Evolutionary conservation across 2,113 vertebrate species (phyloP).

Genomic region (Toxotes chatareus): DNA sequence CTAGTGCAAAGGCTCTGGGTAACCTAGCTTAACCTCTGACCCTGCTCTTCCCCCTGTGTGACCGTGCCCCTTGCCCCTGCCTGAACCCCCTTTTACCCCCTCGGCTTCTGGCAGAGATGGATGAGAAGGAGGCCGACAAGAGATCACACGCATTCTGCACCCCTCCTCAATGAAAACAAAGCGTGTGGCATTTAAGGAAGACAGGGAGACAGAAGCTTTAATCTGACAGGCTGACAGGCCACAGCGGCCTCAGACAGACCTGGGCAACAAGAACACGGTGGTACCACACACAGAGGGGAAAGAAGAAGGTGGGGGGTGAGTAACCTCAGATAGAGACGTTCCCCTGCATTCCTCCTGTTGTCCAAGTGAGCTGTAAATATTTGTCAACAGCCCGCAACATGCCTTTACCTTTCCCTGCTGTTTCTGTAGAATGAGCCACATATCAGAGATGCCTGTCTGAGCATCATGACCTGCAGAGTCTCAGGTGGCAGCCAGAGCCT

Average conservation of each 20-base stretch:
- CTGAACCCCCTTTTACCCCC: constrained; percentile 72
- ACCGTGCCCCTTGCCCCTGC: constrained; percentile 78
- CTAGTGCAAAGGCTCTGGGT: constrained; percentile 56
- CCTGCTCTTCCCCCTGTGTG: constrained; percentile 74
- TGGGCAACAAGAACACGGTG: constrained; percentile 55
- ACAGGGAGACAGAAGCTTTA: constrained; percentile 67
- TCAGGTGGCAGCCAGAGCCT: constrained; percentile 55
- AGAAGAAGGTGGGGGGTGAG: constrained; percentile 49
- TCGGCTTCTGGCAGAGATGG: constrained; percentile 76
- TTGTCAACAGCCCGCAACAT: constrained; percentile 66
- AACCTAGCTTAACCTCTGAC: constrained; percentile 80
- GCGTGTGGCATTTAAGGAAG: constrained; percentile 75
- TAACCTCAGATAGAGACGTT: constrained; percentile 67
- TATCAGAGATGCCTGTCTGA: constrained; percentile 58
- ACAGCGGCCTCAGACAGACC: constrained; percentile 67
- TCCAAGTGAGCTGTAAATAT: constrained; percentile 75
- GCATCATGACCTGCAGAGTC: constrained; percentile 53
- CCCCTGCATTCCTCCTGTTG: constrained; percentile 71
- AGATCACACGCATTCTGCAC: constrained; percentile 83
- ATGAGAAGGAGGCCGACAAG: constrained; percentile 77
- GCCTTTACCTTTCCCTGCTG: constrained; percentile 64
- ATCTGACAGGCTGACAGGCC: constrained; percentile 79
- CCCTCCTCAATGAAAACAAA: constrained; percentile 81
- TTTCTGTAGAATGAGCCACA: constrained; percentile 47
- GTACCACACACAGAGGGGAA: constrained; percentile 76